These are phyloP conservation scores for Pollachius pollachius DNA, from an alignment of 2,113 vertebrate genomes.

Conservation along the genomic window DNA sequence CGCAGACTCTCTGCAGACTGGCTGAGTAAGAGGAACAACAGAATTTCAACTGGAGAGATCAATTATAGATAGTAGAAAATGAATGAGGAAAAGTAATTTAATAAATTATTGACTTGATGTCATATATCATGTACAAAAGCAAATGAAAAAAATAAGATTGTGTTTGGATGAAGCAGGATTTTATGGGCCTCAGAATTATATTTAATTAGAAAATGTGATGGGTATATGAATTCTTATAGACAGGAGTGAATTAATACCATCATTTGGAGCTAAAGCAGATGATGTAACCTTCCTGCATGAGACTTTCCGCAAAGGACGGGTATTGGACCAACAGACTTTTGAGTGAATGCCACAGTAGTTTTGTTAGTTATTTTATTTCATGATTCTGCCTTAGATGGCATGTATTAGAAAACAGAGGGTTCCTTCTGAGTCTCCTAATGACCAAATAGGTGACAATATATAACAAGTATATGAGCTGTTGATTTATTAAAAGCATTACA, in stretches of 20 bases:
- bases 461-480: no score
- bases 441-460: no score
- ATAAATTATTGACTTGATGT: slow-evolving; percentile 83
- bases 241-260: slow-evolving; percentile 64
- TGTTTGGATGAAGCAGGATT: slow-evolving; percentile 76
- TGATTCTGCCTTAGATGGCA: background rate
- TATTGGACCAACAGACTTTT: slow-evolving; percentile 23
- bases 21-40: slow-evolving; percentile 78
- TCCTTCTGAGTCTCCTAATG: no score
- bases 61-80: slow-evolving; percentile 86
- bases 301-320: slow-evolving; percentile 39
- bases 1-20: slow-evolving; percentile 65
- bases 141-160: slow-evolving; percentile 79
- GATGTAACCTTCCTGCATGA: slow-evolving; percentile 40
- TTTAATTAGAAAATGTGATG: slow-evolving; percentile 78
- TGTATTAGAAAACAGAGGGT: no score
- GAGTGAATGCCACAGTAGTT: slow-evolving; percentile 33
- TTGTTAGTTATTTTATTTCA: slow-evolving; percentile 31
- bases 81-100: slow-evolving; percentile 80
- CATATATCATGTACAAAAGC: slow-evolving; percentile 80
- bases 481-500: no score
- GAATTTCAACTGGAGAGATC: slow-evolving; percentile 81
- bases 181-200: slow-evolving; percentile 76
- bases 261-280: slow-evolving; percentile 58
- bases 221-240: slow-evolving; percentile 63